Base-by-base conservation (phyloP, 92 coral and sea anemone species). In the Plumapathes pennacea region DNA sequence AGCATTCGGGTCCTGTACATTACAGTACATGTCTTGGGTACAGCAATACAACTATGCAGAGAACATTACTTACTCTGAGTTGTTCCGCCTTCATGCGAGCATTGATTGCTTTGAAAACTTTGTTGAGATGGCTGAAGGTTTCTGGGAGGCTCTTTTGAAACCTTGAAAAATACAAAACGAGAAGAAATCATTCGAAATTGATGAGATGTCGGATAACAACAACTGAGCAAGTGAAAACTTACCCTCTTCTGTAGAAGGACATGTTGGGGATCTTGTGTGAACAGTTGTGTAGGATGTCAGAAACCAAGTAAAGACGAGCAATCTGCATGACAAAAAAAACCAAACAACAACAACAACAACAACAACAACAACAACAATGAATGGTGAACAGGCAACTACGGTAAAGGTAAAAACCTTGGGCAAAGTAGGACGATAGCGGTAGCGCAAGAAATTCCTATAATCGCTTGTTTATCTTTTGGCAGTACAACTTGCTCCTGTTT, bases 21-120 rank as follows among this genome's bases (percentile, higher is more conserved):
- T 24, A 9, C 50, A 20, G 20, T 44, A 11, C 50, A 20, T 0
- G 23, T n/a, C n/a, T n/a, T n/a, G n/a, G n/a, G n/a, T n/a, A n/a
- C n/a, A n/a, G 14, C 9, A 50, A 4, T 20, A 9, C 33, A 3
- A 10, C 38, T 4, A 13, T 38, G 42, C n/a, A 13, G 27, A 22
- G 6, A 21, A 24, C 10, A 19, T 6, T 27, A 66, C 77, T 81
- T 62, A 94, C 99, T 83, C 92, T 76, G 23, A 94, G 81, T 40
- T 88, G 89, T 62, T 94, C 99, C 0, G 99, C 99, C 76, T 89
- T 94, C 96, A 94, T 94, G n/a, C 99, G 72, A 3, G 99, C 96
- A 57, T 81, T 89, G 6, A 94, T 89, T 31, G 99, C 96, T 59
- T 85, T 89, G 52, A 88, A 94, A 6, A 96, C 80, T 14, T 61